These are phyloP conservation scores for Microcebus lehilahytsara DNA, from an alignment of 2,113 vertebrate genomes.

Conservation along the genomic window DNA sequence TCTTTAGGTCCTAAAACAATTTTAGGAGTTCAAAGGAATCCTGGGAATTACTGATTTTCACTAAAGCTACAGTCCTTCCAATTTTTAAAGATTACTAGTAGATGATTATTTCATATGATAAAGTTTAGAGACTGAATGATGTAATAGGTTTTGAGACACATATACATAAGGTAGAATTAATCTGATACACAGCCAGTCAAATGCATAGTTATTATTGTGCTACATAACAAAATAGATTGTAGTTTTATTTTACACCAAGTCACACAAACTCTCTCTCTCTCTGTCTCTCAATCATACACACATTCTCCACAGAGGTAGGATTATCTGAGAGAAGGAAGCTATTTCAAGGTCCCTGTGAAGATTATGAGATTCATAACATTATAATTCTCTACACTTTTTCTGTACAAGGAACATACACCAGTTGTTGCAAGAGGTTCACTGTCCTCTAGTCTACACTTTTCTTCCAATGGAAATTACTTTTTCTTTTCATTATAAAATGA, in stretches of 20 bases:
- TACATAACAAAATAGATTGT: background rate
- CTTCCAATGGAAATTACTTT: background rate
- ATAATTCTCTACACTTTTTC: background rate
- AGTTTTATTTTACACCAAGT: background rate
- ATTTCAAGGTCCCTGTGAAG: background rate
- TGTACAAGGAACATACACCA: background rate
- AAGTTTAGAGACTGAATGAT: background rate
- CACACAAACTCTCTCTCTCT: no score
- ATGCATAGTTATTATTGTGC: background rate
- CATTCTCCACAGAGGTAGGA: background rate
- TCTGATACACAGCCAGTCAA: background rate
- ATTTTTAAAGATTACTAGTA: background rate
- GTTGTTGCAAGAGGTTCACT: background rate
- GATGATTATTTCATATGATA: background rate
- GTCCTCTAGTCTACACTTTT: background rate
- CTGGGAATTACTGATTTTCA: background rate
- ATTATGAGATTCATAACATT: background rate
- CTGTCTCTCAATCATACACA: background rate
- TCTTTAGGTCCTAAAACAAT: background rate
- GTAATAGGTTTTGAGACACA: background rate
- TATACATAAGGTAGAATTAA: background rate
- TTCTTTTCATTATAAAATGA: background rate
- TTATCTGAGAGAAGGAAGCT: background rate
- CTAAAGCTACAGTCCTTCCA: background rate
- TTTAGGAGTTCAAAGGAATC: background rate